Evolutionary conservation across 2,113 vertebrate species (phyloP), one percentile per base, ranked within the genome.

Genomic region (Ellobius talpinus): DNA sequence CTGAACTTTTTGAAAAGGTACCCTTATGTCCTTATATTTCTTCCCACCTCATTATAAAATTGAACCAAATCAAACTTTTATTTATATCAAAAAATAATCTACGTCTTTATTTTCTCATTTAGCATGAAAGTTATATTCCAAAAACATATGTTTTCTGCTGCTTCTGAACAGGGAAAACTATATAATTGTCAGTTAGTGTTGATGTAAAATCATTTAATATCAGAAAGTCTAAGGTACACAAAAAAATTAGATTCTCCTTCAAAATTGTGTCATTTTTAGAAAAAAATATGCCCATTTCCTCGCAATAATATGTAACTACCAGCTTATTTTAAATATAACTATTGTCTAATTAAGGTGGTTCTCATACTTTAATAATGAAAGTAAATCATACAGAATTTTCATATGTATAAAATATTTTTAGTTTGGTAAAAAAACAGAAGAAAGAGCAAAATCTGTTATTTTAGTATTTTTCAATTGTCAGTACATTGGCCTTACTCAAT

Each of bases 131-230:
- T 39, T 92, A 58, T 11, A 86, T 63, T 42, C 29, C 52, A 73
- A 52, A 95, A 73, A 11, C 81, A 84, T 39, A 24, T 90, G 45
- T 94, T 94, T 78, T 55, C 10, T 79, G 39, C 36, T 79, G 8
- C 9, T 74, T 73, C 21, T 47, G n/a, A 95, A 36, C 3, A 90
- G 39, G 7, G 13, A 7, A 11, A 95, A 79, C 78, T 63, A 12
- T 7, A 39, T 36, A 86, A 84, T 74, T 63, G 3, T 0, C 55
- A 93, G 36, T 61, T 76, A 61, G 55, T 11, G 2, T 78, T 89
- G 19, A 39, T 94, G 14, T 91, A 8, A 94, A 93, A 93, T 89
- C 78, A 65, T 8, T 42, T 93, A 58, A 93, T 31, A 33, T 70
- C 29, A 74, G 45, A 95, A 87, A 91, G 3, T 76, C 10, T 33